These are phyloP conservation scores for Leptonema lineaticorne DNA, from an alignment of 1,140 invertebrate genomes.

Conservation along the genomic window DNA sequence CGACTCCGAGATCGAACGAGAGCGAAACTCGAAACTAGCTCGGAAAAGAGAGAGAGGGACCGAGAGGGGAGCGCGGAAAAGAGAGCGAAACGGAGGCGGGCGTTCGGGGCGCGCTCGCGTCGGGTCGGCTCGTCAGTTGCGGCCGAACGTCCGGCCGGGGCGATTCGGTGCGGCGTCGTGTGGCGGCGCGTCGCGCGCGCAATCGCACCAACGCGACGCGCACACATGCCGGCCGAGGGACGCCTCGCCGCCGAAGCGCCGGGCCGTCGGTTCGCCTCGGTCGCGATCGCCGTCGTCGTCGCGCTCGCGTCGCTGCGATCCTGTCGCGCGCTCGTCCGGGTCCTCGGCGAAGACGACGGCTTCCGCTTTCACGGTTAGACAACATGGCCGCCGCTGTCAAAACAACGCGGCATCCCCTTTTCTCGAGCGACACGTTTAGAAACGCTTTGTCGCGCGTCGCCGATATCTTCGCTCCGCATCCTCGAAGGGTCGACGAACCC, in stretches of 20 bases:
- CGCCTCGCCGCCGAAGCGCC: background rate
- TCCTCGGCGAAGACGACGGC: background rate
- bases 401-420: background rate
- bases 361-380: background rate
- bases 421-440: too few species aligned
- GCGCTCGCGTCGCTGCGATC: background rate
- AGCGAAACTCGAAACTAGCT: background rate
- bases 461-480: too few species aligned
- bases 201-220: background rate
- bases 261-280: background rate
- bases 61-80: background rate
- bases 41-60: background rate
- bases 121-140: background rate
- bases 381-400: constrained; percentile 6
- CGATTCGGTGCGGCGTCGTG: background rate
- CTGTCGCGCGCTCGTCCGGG: background rate
- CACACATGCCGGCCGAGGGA: background rate
- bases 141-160: constrained; percentile 5
- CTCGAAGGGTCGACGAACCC: too few species aligned
- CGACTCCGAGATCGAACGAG: background rate
- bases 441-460: too few species aligned
- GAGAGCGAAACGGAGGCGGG: too few species aligned
- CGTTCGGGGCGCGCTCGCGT: background rate
- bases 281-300: background rate
- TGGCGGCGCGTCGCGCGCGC: background rate